Conservation (phyloP, 2,888 invertebrate genomes). For the Saturnia pavonia region DNA sequence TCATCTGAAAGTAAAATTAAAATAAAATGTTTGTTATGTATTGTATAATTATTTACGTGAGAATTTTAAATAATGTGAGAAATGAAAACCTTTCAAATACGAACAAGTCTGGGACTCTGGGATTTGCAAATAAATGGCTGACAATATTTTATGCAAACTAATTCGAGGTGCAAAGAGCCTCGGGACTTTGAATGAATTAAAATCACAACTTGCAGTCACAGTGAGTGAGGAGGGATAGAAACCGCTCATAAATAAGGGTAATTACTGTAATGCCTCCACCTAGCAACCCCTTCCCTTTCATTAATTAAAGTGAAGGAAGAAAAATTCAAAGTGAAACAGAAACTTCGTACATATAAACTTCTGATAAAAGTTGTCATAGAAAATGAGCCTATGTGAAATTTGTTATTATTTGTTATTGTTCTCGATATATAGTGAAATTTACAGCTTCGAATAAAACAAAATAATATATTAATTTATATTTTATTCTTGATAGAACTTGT, state of each 20-base stretch:
- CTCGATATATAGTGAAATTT: background rate
- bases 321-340: slow-evolving; percentile 12
- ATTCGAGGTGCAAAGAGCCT: slow-evolving; percentile 76
- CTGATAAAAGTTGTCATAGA: background rate
- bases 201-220: slow-evolving; percentile 76
- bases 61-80: too few relatives aligned
- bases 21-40: slow-evolving; percentile 1
- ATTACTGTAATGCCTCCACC: slow-evolving; percentile 59
- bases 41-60: too few relatives aligned
- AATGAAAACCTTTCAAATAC: slow-evolving; percentile 55
- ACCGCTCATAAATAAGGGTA: slow-evolving; percentile 78
- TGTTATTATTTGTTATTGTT: too few relatives aligned
- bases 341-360: background rate
- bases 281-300: slow-evolving; percentile 40
- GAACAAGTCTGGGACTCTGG: slow-evolving; percentile 46
- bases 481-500: slow-evolving; percentile 38
- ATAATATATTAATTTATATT: background rate
- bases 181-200: slow-evolving; percentile 72
- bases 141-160: slow-evolving; percentile 76
- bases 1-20: slow-evolving; percentile 83
- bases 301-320: slow-evolving; percentile 18
- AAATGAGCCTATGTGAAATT: background rate
- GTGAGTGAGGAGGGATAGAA: slow-evolving; percentile 57
- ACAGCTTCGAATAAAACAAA: background rate
- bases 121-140: slow-evolving; percentile 63